These are phyloP conservation scores for Solea senegalensis DNA, from an alignment of 2,113 vertebrate species.

Conservation along the genomic window DNA sequence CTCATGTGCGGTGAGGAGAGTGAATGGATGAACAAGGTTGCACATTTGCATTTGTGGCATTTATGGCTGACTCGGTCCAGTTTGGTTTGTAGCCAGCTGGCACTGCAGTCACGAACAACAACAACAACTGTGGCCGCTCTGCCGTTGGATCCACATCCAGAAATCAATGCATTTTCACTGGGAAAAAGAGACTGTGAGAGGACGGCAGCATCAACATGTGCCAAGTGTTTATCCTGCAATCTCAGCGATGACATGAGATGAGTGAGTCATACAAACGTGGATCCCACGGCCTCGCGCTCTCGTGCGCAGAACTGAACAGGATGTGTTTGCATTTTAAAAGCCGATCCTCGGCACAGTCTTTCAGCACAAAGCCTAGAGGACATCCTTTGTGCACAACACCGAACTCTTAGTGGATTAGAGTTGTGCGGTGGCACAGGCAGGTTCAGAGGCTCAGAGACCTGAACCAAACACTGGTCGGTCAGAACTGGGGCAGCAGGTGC, in stretches of 20 bases:
- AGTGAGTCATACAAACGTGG: not conserved
- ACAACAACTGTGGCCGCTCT: conserved; percentile 13
- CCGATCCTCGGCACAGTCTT: conserved; percentile 32
- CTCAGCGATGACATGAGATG: not conserved
- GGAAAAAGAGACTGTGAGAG: not conserved
- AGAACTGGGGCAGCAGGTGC: conserved; percentile 46
- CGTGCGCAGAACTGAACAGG: not conserved
- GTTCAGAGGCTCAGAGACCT: conserved; percentile 48
- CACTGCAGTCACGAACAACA: conserved; percentile 12
- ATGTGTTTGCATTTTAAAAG: conserved; percentile 39
- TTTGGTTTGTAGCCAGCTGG: conserved; percentile 7
- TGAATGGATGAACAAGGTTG: conserved; percentile 1
- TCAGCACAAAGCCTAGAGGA: conserved; percentile 65
- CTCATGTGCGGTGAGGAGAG: conserved; percentile 8
- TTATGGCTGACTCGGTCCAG: conserved; percentile 17
- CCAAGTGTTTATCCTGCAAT: not conserved
- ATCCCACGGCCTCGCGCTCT: conserved; percentile 4
- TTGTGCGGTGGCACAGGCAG: conserved; percentile 34
- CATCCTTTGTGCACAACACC: conserved; percentile 68
- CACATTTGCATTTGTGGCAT: conserved; percentile 24
- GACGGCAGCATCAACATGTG: not conserved
- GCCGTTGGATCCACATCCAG: not conserved
- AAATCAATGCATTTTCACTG: not conserved
- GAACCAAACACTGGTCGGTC: conserved; percentile 60
- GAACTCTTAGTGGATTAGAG: conserved; percentile 62